Evolutionary conservation across 2,113 vertebrate genomes (phyloP), one percentile per base, ranked within the genome.

Genomic region (Bujurquina vittata): DNA sequence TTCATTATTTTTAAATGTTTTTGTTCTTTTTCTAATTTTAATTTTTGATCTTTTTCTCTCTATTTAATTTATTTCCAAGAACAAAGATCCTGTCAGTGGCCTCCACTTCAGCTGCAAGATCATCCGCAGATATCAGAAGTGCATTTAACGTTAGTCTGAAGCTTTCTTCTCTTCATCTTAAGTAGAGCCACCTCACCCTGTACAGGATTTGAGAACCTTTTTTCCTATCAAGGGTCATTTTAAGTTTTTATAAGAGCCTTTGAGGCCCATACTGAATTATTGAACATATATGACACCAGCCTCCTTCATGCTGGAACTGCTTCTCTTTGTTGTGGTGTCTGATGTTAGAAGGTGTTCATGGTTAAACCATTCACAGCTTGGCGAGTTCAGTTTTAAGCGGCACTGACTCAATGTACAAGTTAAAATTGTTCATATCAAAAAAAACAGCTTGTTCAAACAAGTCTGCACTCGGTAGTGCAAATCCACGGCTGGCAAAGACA

Each of bases 321-420:
- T 20, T 12, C 5, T 52, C 43, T 72, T 72, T 72, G 65, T 17
- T 52, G 17, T 72, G 49, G 43, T 72, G 49, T 12, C 43, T 72
- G 20, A 72, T 52, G 23, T 72, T 72, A 52, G 43, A 72, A 4
- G 43, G 22, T n/a, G 6, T 52, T 52, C 29, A 29, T 31, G 49
- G 46, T 1, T 1, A 4, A 12, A 2, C 20, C 31, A 14, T 52
- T 14, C 6, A 7, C 65, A 52, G 65, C 26, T 52, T 31, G 1
- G 52, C 31, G 15, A 52, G 17, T 12, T 72, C 17, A 31, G 65
- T n/a, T 0, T 72, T 8, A 52, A 72, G 46, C 8, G 23, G 40
- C 0, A 17, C 0, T 52, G 18, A 52, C 65, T 20, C 2, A 0
- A 52, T 52, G 40, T 20, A 52, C 15, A 29, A 31, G 43, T 52